Evolutionary conservation across 1,140 invertebrate genomes (phyloP).

Genomic region (Euwallacea fornicatus): DNA sequence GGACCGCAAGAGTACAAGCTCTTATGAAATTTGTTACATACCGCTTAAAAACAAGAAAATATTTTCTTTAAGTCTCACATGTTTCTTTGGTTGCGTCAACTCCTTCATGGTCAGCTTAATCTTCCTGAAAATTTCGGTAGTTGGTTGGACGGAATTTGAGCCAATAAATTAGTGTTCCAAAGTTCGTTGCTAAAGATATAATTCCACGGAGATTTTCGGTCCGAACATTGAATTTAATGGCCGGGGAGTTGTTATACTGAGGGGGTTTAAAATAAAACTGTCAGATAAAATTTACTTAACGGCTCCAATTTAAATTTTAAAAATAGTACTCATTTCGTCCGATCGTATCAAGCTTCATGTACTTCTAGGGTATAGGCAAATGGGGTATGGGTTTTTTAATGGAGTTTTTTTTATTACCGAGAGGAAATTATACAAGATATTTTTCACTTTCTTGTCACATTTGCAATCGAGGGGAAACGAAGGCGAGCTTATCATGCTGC

Average conservation of each 20-base stretch:
- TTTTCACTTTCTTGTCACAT: slow-evolving; percentile 30
- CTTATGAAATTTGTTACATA: too few relatives aligned
- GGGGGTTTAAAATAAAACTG: slow-evolving; percentile 20
- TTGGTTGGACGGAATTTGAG: too few relatives aligned
- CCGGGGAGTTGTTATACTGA: not conserved
- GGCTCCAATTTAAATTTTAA: slow-evolving; percentile 26
- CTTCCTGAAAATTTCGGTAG: too few relatives aligned
- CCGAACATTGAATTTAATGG: not conserved
- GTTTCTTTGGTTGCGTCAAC: too few relatives aligned
- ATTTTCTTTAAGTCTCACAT: too few relatives aligned
- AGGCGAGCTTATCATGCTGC: slow-evolving; percentile 11
- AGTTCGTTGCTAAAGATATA: too few relatives aligned
- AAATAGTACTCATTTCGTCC: slow-evolving; percentile 10
- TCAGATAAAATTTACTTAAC: slow-evolving; percentile 13
- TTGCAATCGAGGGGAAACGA: slow-evolving; percentile 3
- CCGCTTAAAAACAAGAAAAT: too few relatives aligned
- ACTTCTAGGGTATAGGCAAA: slow-evolving; percentile 17
- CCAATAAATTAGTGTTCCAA: too few relatives aligned
- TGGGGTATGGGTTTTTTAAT: not conserved
- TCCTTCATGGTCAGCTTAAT: too few relatives aligned
- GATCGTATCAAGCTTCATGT: slow-evolving; percentile 24
- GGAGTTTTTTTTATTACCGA: slow-evolving; percentile 21
- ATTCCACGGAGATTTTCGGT: too few relatives aligned
- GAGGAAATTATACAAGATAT: slow-evolving; percentile 31
- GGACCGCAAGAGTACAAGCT: too few relatives aligned